Conservation (phyloP, 1,140 invertebrate species). For the Tetranychus cinnabarinus region DNA sequence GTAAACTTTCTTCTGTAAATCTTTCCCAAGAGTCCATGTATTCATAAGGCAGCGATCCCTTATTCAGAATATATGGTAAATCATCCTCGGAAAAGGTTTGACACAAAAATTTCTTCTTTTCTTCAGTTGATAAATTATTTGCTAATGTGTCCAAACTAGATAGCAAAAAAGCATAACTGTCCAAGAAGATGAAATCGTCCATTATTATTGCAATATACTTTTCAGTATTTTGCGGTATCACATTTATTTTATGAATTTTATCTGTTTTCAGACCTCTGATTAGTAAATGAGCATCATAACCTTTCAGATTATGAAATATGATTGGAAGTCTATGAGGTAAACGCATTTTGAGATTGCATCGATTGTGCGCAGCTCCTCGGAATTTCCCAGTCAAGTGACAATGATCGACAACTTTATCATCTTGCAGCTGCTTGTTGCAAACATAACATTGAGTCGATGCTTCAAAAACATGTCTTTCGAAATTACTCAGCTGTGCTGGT, state of each 20-base stretch:
- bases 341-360: too few relatives aligned
- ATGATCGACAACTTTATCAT: too few relatives aligned
- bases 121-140: background rate
- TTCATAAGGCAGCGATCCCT: conserved; percentile 9
- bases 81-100: background rate
- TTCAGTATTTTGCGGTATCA: background rate
- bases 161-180: background rate
- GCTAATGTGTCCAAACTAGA: background rate
- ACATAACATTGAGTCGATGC: too few relatives aligned
- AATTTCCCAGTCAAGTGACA: too few relatives aligned
- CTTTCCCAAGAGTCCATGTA: conserved; percentile 10
- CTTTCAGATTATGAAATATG: background rate
- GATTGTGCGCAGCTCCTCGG: too few relatives aligned
- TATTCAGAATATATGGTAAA: background rate
- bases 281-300: background rate
- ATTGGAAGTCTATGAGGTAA: too few relatives aligned
- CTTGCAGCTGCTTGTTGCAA: too few relatives aligned
- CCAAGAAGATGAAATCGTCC: background rate
- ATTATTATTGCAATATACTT: background rate
- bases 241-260: background rate
- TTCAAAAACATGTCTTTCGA: too few relatives aligned
- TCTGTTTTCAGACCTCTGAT: background rate
- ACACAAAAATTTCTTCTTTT: background rate
- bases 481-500: too few relatives aligned
- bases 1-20: conserved; percentile 11